phyloP scores from a whole-genome alignment of 1,140 invertebrate genomes.

The Coelopa frigida region DNA sequence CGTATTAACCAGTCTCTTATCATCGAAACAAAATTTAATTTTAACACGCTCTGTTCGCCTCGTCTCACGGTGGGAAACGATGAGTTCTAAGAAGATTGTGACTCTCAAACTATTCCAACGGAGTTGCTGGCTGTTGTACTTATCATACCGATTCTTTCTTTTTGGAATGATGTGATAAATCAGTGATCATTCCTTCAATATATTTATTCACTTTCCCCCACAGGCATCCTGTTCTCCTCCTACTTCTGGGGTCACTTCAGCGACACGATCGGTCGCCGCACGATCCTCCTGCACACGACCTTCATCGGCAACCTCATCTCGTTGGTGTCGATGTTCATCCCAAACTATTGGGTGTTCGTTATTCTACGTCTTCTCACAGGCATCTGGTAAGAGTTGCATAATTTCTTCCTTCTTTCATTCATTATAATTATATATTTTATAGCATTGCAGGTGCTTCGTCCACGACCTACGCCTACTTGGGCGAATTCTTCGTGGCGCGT shows the following conservation, averaged over 20 bases:
- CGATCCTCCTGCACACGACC: conserved; percentile 45
- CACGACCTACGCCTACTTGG: conserved; percentile 42
- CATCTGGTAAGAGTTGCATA: conserved; percentile 49
- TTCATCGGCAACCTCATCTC: conserved; percentile 34
- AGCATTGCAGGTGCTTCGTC: conserved; percentile 41
- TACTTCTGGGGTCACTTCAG: conserved; percentile 65
- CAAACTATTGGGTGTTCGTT: conserved; percentile 49
- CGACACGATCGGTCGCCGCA: conserved; percentile 55
- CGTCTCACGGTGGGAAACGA: too few relatives aligned
- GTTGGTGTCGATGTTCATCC: conserved; percentile 47
- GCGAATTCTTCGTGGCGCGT: conserved; percentile 30
- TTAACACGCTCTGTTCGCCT: too few relatives aligned
- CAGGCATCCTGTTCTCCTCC: conserved; percentile 52
- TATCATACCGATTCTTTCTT: too few relatives aligned
- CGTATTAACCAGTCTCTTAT: too few relatives aligned
- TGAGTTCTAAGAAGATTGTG: too few relatives aligned
- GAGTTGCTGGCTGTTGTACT: too few relatives aligned
- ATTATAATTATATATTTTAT: conserved; percentile 3
- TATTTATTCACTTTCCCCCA: not conserved
- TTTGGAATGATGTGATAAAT: too few relatives aligned
- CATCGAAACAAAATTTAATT: too few relatives aligned
- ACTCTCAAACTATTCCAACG: too few relatives aligned
- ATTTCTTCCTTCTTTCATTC: conserved; percentile 5
- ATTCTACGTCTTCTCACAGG: conserved; percentile 50
- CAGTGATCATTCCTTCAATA: too few relatives aligned